These are phyloP conservation scores for Agrotis segetum DNA, from an alignment of 2,888 invertebrate species.

Conservation along the genomic window DNA sequence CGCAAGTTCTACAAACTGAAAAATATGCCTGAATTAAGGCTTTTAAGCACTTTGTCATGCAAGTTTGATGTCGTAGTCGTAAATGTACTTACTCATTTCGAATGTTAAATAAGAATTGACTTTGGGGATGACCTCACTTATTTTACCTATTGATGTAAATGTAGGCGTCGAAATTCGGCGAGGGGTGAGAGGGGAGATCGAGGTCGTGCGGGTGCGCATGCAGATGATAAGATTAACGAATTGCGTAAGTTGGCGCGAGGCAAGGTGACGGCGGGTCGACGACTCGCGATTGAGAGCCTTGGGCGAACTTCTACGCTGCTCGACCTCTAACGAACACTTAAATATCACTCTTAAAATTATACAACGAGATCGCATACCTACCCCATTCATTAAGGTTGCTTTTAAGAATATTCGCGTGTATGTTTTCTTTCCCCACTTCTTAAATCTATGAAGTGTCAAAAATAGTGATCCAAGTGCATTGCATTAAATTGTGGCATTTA, in stretches of 20 bases:
- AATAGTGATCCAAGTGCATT: no score
- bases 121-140: slow-evolving; percentile 73
- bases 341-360: slow-evolving; percentile 71
- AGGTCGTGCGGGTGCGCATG: slow-evolving; percentile 86
- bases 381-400: slow-evolving; percentile 51
- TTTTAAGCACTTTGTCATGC: slow-evolving; percentile 6
- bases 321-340: slow-evolving; percentile 86
- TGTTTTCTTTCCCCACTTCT: slow-evolving; percentile 19
- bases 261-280: slow-evolving; percentile 90
- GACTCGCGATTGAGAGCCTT: slow-evolving; percentile 86
- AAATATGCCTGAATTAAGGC: neutral
- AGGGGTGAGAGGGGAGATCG: slow-evolving; percentile 81
- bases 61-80: slow-evolving; percentile 48
- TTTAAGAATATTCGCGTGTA: slow-evolving; percentile 26
- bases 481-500: no score
- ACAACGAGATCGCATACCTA: slow-evolving; percentile 55
- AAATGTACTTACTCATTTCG: slow-evolving; percentile 61
- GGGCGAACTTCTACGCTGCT: slow-evolving; percentile 81
- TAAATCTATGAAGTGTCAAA: slow-evolving; percentile 29
- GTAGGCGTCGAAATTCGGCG: slow-evolving; percentile 82
- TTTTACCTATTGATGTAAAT: slow-evolving; percentile 68
- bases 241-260: slow-evolving; percentile 89
- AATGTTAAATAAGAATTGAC: slow-evolving; percentile 68
- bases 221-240: slow-evolving; percentile 89
- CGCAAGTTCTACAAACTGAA: slow-evolving; percentile 13